phyloP scores from a whole-genome alignment of 2,888 invertebrate species.

The Melipona beecheii region DNA sequence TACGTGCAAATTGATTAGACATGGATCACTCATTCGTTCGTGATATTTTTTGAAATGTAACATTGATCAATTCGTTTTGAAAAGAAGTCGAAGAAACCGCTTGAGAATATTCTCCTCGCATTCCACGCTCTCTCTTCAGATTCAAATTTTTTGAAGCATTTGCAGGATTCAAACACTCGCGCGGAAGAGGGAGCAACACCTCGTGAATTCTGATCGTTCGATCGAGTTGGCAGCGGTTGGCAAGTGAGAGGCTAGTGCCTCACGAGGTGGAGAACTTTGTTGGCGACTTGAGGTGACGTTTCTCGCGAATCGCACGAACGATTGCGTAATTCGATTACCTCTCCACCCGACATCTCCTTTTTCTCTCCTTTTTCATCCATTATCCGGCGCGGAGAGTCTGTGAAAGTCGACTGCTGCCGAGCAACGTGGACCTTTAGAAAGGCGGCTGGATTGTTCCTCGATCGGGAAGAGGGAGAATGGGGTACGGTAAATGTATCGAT shows the following conservation, averaged over 20 bases:
- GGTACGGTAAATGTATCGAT: conserved; percentile 30
- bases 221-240: conserved; percentile 29
- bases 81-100: too few relatives aligned
- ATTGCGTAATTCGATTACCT: conserved; percentile 21
- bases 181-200: too few relatives aligned
- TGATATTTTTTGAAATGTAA: too few relatives aligned
- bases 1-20: too few relatives aligned
- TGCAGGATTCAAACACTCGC: too few relatives aligned
- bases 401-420: conserved; percentile 10
- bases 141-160: too few relatives aligned
- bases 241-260: conserved; percentile 20
- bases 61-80: too few relatives aligned
- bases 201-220: background rate
- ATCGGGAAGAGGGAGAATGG: too few relatives aligned
- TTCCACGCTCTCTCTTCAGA: too few relatives aligned
- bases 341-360: background rate
- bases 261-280: conserved; percentile 34
- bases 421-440: background rate
- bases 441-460: conserved; percentile 13
- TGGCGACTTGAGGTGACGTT: conserved; percentile 23
- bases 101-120: too few relatives aligned
- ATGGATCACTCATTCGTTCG: too few relatives aligned
- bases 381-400: background rate
- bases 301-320: conserved; percentile 19
- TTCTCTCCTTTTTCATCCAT: background rate